Base-by-base conservation (phyloP, 2,797 vertebrate species). In the Synaphobranchus kaupii region DNA sequence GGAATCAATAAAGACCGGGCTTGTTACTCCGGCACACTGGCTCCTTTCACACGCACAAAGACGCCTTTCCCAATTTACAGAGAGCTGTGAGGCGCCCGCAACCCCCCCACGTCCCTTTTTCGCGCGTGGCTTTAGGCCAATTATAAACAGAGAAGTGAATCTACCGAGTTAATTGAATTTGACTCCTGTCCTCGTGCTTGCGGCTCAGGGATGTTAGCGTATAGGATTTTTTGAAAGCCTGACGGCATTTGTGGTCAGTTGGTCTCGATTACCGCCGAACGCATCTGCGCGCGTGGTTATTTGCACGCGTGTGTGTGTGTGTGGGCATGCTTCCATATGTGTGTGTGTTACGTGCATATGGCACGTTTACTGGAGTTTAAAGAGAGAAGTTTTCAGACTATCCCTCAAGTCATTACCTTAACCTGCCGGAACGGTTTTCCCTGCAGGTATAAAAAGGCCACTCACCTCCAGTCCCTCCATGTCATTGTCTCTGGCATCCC, bases 1-100 rank as follows among this genome's bases (percentile, higher is more conserved):
- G 48, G 44, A 85, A 73, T 73, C 84, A 73, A 85, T 73, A 85
- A 73, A 71, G 25, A 58, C 10, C 28, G 8, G 84, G 78, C 84
- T 85, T 85, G 63, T 73, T 85, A 73, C 48, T 76, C 50, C 66
- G 73, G 13, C 44, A 73, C 39, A 71, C 63, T 85, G 66, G 17
- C 68, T 73, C 66, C 63, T 73, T 81, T 50, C 78, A 81, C 78
- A 2, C 6, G 66, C 66, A 85, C 50, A 85, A 58, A 84, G 39
- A 66, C 17, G 58, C 22, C 58, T 63, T 84, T 52, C 83, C 58
- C 83, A 5, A 22, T 84, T 44, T 44, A 47, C 10, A 44, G 54
- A 13, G 83, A 63, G 39, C 52, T 9, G 52, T 12, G 20, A 66
- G 54, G 52, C 83, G 10, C 44, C 78, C 78, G 1, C 44, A 81